Evolutionary conservation across 2,888 invertebrate species (phyloP).

Genomic region (Mimachlamys varia): DNA sequence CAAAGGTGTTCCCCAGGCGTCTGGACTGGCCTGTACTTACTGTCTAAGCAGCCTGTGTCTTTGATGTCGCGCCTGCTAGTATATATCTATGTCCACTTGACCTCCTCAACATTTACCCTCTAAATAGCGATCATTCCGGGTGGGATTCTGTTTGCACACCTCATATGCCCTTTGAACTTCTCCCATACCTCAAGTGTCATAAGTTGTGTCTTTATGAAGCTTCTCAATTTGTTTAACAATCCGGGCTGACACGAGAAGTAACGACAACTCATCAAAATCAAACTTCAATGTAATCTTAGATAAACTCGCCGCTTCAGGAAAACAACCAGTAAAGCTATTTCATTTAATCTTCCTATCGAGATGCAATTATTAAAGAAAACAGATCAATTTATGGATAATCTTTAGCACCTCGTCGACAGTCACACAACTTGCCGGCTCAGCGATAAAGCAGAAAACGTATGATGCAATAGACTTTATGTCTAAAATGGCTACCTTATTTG

Average conservation of each 20-base stretch:
- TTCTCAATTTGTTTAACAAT: conserved; percentile 8
- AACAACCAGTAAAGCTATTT: neutral
- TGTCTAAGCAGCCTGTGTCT: neutral
- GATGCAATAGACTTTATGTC: too few relatives aligned
- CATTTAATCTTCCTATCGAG: neutral
- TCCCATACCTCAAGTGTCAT: neutral
- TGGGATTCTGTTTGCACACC: conserved; percentile 8
- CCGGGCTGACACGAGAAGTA: neutral
- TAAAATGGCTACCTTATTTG: too few relatives aligned
- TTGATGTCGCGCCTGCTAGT: neutral
- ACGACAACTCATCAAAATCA: neutral
- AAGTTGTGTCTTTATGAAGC: neutral
- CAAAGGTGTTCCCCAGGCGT: too few relatives aligned
- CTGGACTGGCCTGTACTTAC: too few relatives aligned
- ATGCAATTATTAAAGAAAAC: neutral
- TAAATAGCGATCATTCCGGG: conserved; percentile 15
- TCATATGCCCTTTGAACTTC: neutral
- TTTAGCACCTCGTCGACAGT: neutral
- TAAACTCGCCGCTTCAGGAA: neutral
- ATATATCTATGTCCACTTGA: neutral
- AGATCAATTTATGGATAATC: neutral
- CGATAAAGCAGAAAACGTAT: neutral
- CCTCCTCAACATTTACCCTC: conserved; percentile 14
- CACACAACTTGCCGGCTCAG: neutral
- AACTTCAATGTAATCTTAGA: neutral